Conservation (phyloP, 2,113 vertebrate genomes). For the Eurypyga helias region DNA sequence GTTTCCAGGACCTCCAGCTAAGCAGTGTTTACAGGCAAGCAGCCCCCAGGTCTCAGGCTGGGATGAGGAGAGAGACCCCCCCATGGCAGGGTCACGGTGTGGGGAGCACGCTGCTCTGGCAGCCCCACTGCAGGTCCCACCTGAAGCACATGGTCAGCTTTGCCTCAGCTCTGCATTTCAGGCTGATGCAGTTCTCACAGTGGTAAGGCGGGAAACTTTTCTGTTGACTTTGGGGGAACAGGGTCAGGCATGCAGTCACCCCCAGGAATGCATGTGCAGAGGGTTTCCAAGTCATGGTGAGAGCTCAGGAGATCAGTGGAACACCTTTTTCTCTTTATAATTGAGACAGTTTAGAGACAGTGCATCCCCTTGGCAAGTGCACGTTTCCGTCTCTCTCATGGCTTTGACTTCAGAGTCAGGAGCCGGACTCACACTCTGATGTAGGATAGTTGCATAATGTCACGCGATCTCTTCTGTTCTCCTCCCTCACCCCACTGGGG, state of each 20-base stretch:
- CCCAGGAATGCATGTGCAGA: background rate
- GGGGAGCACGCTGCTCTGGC: background rate
- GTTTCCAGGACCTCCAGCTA: background rate
- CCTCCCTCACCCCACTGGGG: constrained; percentile 36
- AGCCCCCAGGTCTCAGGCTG: background rate
- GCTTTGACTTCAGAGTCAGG: background rate
- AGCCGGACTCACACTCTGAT: accelerated
- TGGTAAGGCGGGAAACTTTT: background rate
- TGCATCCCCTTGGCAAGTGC: accelerated
- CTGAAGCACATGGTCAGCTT: background rate
- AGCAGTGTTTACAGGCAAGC: accelerated
- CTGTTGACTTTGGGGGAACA: background rate
- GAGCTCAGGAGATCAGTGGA: background rate
- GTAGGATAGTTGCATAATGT: constrained; percentile 22
- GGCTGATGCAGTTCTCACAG: background rate
- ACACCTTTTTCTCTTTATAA: background rate
- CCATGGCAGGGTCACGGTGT: accelerated
- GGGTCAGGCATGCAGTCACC: background rate
- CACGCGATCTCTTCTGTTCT: background rate
- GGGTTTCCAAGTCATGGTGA: background rate
- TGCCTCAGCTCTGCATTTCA: background rate
- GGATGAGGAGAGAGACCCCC: accelerated
- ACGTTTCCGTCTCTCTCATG: background rate
- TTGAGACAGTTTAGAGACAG: background rate
- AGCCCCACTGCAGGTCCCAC: background rate